Conservation (phyloP, 2,797 vertebrate genomes). For the Phaenicophaeus curvirostris region DNA sequence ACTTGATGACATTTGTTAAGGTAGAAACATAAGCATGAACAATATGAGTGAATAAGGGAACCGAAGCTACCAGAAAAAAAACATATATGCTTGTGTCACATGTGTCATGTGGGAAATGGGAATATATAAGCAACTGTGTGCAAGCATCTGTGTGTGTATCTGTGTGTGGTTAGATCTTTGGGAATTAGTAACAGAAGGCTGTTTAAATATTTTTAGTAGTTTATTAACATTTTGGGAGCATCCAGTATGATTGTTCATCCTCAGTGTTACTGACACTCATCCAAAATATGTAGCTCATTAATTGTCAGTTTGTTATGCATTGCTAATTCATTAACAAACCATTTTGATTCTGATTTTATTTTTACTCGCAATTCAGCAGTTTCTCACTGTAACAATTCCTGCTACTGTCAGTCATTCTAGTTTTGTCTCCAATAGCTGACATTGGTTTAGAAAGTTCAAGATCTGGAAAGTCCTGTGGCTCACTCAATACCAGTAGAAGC, state of each 20-base stretch:
- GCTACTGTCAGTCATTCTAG: not conserved
- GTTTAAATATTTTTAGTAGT: not conserved
- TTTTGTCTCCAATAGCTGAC: not conserved
- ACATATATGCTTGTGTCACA: accelerated
- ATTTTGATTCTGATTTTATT: not conserved
- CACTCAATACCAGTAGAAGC: not conserved
- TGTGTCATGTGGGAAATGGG: not conserved
- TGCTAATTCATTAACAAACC: not conserved
- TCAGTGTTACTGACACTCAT: not conserved
- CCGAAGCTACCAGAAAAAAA: accelerated
- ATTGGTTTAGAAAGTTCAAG: not conserved
- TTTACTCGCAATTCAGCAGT: not conserved
- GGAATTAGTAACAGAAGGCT: not conserved
- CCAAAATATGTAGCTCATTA: not conserved
- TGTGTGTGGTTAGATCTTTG: not conserved
- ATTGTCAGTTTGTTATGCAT: not conserved
- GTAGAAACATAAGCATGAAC: not conserved
- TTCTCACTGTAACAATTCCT: not conserved
- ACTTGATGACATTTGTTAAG: not conserved
- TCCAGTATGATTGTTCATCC: not conserved
- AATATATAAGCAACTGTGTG: not conserved
- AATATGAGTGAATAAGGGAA: not conserved
- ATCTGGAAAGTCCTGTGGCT: not conserved
- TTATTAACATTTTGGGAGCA: not conserved
- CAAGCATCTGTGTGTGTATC: not conserved